Evolutionary conservation across 2,797 vertebrate genomes (phyloP), one percentile per base, ranked within the genome.

Genomic region (Naso thynnoides): DNA sequence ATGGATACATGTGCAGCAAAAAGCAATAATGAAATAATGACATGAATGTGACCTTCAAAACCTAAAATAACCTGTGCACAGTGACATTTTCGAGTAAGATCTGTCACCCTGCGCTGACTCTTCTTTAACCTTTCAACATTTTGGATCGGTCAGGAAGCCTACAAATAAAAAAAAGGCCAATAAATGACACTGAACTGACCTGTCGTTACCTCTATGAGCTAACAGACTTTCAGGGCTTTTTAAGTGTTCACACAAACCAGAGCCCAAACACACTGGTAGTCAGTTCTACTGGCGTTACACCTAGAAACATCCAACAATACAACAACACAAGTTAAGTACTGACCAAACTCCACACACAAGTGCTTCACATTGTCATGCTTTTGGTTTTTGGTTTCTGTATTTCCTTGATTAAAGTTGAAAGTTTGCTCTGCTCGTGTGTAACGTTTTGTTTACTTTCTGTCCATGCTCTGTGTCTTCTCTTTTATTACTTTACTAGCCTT

Each of bases 201-300:
- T 36, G 11, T 39, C 23, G 1, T 56, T 10, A 54, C 19, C 41
- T 62, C 1, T 60, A 6, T 61, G 53, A 57, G 57, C 39, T 13
- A n/a, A 70, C 39, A 70, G 48, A 52, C 52, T 79, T 79, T 56
- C 1, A 4, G 15, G n/a, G 26, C 7, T 44, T 79, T 41, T 33
- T 15, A 68, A 15, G 41, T 62, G 29, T 62, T 62, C 21, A 52
- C 27, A 65, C 48, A 49, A 27, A 48, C 68, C 33, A n/a, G n/a
- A 59, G 50, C 13, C 23, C 70, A 78, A 78, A 82, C 44, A 76
- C 50, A 70, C 48, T 68, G 53, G 55, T 75, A 38, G 76, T 76
- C 57, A 39, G 57, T 70, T 64, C 52, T 62, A 68, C 78, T 70
- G 36, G 6, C 31, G 78, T 84, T 63, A 86, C 85, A 85, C 86